phyloP scores from a whole-genome alignment of 2,888 invertebrate genomes.

The Incurvaria masculella region DNA sequence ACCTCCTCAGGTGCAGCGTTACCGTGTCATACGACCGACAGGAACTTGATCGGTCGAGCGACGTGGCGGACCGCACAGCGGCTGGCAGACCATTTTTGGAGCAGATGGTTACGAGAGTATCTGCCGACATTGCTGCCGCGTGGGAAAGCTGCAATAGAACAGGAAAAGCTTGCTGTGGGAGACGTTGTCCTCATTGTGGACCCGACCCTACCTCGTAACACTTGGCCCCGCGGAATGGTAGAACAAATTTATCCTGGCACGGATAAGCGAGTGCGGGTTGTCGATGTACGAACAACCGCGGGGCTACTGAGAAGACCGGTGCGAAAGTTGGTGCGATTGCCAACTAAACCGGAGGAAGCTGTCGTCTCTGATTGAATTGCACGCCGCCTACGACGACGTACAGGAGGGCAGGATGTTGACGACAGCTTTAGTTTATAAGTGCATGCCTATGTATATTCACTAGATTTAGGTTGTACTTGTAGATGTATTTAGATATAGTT shows the following conservation, averaged over 20 bases:
- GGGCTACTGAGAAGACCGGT: neutral
- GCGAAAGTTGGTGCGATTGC: neutral
- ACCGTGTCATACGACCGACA: neutral
- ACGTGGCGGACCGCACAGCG: constrained; percentile 1
- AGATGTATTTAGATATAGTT: too few species aligned
- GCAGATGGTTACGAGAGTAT: constrained; percentile 6
- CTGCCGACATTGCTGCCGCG: neutral
- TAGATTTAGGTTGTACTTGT: too few species aligned
- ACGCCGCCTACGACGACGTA: too few species aligned
- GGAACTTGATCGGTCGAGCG: neutral
- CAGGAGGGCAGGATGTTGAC: too few species aligned
- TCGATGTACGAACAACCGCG: constrained; percentile 2
- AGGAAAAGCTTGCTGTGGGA: neutral
- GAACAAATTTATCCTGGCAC: constrained; percentile 1
- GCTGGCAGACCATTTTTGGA: constrained; percentile 5
- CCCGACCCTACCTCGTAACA: constrained; percentile 2
- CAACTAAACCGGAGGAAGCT: too few species aligned
- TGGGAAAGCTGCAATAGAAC: neutral
- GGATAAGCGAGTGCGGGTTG: constrained; percentile 4
- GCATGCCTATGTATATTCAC: too few species aligned
- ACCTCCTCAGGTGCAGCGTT: neutral
- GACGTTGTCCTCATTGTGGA: constrained; percentile 5
- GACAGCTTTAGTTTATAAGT: too few species aligned
- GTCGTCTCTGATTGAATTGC: too few species aligned
- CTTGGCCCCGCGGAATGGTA: constrained; percentile 4